Conservation (phyloP, 2,113 vertebrate genomes). For the Protomyctophum bolini region DNA sequence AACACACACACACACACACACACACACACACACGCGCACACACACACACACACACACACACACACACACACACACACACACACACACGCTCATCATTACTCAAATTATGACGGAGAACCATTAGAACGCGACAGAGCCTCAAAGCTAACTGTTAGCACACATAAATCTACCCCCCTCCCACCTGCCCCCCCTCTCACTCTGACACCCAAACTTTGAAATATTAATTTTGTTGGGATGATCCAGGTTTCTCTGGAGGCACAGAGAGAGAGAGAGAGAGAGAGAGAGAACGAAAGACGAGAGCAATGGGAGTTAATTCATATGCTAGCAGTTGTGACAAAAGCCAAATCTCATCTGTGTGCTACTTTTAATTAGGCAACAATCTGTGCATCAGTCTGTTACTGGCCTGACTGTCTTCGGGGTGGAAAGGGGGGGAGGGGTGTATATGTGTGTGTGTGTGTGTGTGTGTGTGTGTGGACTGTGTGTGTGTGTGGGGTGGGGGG, state of each 20-base stretch:
- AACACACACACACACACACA: too few species aligned
- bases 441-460: constrained; percentile 39
- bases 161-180: constrained; percentile 29
- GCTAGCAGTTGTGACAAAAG: constrained; percentile 67
- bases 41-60: background rate
- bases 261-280: constrained; percentile 67
- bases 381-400: constrained; percentile 63
- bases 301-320: constrained; percentile 55
- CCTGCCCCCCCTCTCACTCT: constrained; percentile 37
- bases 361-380: constrained; percentile 75
- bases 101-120: constrained; percentile 71
- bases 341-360: constrained; percentile 43
- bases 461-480: constrained; percentile 31
- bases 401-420: constrained; percentile 54
- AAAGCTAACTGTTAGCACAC: constrained; percentile 72
- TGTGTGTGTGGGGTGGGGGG: constrained; percentile 37
- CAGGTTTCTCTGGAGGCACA: constrained; percentile 68
- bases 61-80: constrained; percentile 17
- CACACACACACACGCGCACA: too few species aligned
- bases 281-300: too few species aligned
- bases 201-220: constrained; percentile 77
- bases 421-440: constrained; percentile 15
- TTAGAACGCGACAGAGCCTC: constrained; percentile 74
- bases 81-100: constrained; percentile 71
- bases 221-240: constrained; percentile 72